Evolutionary conservation across 2,888 invertebrate species (phyloP).

Genomic region (Lamellibrachia satsuma): DNA sequence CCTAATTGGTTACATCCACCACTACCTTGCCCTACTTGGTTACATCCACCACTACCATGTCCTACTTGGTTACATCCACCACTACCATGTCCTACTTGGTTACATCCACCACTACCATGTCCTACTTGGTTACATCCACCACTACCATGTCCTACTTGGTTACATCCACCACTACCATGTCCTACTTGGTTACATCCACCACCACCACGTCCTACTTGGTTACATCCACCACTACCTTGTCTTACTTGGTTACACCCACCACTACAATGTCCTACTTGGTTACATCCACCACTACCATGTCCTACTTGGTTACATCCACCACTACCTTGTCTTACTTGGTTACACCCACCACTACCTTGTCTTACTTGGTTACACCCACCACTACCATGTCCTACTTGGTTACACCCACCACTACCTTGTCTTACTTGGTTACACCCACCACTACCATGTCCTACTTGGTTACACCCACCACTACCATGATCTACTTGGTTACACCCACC

Average conservation of each 20-base stretch:
- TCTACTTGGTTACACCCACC: no score
- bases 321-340: no score
- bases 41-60: no score
- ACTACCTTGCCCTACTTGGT: not conserved
- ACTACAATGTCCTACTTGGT: not conserved
- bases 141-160: no score
- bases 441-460: no score
- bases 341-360: not conserved
- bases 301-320: no score
- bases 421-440: no score
- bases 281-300: not conserved
- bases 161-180: not conserved
- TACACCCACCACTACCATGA: not conserved
- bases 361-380: no score
- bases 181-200: not conserved
- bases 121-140: no score
- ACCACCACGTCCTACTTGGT: not conserved
- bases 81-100: not conserved
- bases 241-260: not conserved
- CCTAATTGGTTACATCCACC: not conserved
- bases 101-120: not conserved
- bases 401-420: no score
- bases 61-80: no score
- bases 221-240: no score
- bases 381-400: not conserved